Evolutionary conservation across 2,888 invertebrate genomes (phyloP).

Genomic region (Melieria omissa): DNA sequence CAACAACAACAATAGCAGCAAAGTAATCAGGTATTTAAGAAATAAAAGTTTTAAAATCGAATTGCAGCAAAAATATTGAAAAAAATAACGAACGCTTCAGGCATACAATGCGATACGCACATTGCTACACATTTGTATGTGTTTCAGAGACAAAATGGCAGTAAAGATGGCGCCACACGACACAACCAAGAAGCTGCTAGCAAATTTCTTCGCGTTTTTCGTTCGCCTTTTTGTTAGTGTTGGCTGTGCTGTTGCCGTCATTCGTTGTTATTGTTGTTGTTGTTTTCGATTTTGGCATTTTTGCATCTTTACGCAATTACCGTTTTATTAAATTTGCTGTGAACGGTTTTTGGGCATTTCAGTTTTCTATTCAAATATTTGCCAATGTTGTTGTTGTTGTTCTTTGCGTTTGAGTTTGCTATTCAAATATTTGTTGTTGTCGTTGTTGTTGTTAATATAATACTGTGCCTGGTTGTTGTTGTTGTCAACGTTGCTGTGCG

Average conservation of each 20-base stretch:
- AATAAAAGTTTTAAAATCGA: neutral
- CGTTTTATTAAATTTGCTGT: slow-evolving; percentile 19
- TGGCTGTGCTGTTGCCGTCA: neutral
- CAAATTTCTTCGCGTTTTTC: neutral
- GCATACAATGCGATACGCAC: neutral
- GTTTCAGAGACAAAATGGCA: slow-evolving; percentile 44
- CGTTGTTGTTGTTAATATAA: slow-evolving; percentile 1
- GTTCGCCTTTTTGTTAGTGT: neutral
- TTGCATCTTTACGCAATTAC: slow-evolving; percentile 26
- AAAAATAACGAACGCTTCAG: neutral
- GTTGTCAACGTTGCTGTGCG: neutral
- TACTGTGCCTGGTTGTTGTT: slow-evolving; percentile 12
- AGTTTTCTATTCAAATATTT: neutral
- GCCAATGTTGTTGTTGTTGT: neutral
- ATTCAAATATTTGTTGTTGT: neutral
- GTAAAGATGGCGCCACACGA: slow-evolving; percentile 44
- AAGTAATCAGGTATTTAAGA: slow-evolving; percentile 4
- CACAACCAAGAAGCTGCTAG: neutral
- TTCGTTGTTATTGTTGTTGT: slow-evolving; percentile 10
- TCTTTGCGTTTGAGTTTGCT: slow-evolving; percentile 15
- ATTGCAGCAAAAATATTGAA: neutral
- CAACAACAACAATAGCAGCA: slow-evolving; percentile 1
- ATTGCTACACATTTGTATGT: neutral
- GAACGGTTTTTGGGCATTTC: neutral
- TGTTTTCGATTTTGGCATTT: slow-evolving; percentile 12